phyloP scores from a whole-genome alignment of 2,888 invertebrate genomes.

The Phortica okadai region DNA sequence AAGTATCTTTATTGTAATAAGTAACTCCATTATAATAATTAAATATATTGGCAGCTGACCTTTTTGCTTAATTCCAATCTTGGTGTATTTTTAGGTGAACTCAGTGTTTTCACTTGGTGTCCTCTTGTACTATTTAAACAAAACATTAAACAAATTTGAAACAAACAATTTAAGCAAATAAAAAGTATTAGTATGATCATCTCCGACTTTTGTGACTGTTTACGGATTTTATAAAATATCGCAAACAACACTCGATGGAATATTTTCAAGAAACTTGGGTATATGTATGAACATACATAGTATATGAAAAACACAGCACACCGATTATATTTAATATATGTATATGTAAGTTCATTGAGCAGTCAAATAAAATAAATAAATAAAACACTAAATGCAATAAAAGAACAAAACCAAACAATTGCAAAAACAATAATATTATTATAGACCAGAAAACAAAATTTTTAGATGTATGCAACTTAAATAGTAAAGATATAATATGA shows the following conservation, averaged over 20 bases:
- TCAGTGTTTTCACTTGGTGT: slow-evolving; percentile 65
- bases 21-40: background rate
- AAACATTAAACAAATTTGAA: slow-evolving; percentile 15
- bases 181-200: slow-evolving; percentile 13
- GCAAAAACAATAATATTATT: slow-evolving; percentile 27
- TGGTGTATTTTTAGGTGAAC: slow-evolving; percentile 56
- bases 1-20: background rate
- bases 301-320: slow-evolving; percentile 68
- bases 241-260: slow-evolving; percentile 13
- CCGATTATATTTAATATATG: slow-evolving; percentile 56
- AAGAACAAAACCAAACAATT: slow-evolving; percentile 9
- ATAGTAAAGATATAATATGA: background rate
- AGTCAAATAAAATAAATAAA: background rate
- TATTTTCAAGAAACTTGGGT: slow-evolving; percentile 23
- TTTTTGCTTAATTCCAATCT: slow-evolving; percentile 26
- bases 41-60: background rate
- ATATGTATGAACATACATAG: slow-evolving; percentile 33
- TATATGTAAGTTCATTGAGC: background rate
- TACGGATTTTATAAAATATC: slow-evolving; percentile 29
- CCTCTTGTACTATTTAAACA: slow-evolving; percentile 46
- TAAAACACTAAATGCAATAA: background rate
- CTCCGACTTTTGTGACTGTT: slow-evolving; percentile 15
- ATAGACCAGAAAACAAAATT: slow-evolving; percentile 1
- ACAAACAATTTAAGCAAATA: slow-evolving; percentile 5
- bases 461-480: slow-evolving; percentile 28